These are phyloP conservation scores for Lycodopsis pacificus DNA, from an alignment of 2,797 vertebrate species.

Conservation along the genomic window DNA sequence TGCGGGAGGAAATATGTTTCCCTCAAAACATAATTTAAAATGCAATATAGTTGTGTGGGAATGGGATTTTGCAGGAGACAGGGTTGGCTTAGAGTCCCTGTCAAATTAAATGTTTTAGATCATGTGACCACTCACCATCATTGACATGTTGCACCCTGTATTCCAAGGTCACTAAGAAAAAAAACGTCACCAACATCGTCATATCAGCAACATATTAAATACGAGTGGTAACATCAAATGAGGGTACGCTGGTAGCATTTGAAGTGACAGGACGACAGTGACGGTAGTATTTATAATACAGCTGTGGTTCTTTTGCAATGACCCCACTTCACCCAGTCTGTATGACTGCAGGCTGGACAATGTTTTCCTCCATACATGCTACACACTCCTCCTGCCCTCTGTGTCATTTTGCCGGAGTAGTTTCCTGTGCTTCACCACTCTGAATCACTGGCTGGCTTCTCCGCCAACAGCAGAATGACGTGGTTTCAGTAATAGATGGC, in stretches of 20 bases:
- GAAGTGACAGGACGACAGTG: not conserved
- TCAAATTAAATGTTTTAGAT: not conserved
- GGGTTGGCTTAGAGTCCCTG: not conserved
- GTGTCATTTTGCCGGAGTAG: conserved; percentile 67
- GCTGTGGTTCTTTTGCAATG: not conserved
- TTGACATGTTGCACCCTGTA: not conserved
- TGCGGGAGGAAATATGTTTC: not conserved
- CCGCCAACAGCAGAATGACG: conserved; percentile 72
- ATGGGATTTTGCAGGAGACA: too few relatives aligned
- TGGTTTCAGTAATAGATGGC: conserved; percentile 72
- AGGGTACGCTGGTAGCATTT: not conserved
- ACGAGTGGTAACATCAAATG: not conserved
- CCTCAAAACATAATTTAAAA: too few relatives aligned
- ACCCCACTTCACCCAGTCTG: conserved; percentile 7
- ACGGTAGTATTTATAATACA: not conserved
- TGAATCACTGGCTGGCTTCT: conserved; percentile 73
- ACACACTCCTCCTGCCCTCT: conserved; percentile 63
- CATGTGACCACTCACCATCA: not conserved
- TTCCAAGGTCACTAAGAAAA: not conserved
- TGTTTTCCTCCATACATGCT: conserved; percentile 55
- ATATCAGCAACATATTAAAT: not conserved
- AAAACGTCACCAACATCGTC: not conserved
- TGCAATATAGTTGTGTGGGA: too few relatives aligned
- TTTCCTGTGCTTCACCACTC: conserved; percentile 67
- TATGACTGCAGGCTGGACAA: conserved; percentile 45